These are phyloP conservation scores for Andrena trimmerana DNA, from an alignment of 2,888 invertebrate genomes.

Conservation along the genomic window DNA sequence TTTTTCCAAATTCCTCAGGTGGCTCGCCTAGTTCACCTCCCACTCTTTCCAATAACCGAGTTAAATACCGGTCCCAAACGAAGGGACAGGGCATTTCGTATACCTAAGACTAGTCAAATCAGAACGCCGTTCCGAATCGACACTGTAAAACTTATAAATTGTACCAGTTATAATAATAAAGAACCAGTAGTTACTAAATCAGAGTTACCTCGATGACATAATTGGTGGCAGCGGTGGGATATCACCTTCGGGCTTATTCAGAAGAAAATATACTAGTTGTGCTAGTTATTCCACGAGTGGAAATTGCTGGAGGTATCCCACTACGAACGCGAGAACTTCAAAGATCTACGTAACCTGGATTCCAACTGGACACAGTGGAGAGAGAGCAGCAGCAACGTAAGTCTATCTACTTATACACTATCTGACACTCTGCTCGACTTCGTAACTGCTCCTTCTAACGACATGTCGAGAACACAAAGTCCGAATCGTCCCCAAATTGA, in stretches of 20 bases:
- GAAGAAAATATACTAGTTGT: slow-evolving; percentile 27
- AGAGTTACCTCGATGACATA: slow-evolving; percentile 29
- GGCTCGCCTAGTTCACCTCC: too few relatives aligned
- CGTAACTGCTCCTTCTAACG: slow-evolving; percentile 22
- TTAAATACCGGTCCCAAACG: too few relatives aligned
- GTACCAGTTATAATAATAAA: too few relatives aligned
- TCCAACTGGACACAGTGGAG: slow-evolving; percentile 23
- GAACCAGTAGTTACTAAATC: too few relatives aligned
- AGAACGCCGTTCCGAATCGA: too few relatives aligned
- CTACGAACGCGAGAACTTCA: slow-evolving; percentile 17
- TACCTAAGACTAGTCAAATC: too few relatives aligned
- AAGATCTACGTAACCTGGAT: slow-evolving; percentile 12
- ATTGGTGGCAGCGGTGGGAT: slow-evolving; percentile 42
- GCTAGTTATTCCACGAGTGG: slow-evolving; percentile 29
- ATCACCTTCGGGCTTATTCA: slow-evolving; percentile 19
- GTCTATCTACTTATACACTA: slow-evolving; percentile 10
- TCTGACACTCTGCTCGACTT: slow-evolving; percentile 6
- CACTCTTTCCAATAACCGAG: too few relatives aligned
- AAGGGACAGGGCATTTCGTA: too few relatives aligned
- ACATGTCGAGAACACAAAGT: slow-evolving; percentile 32
- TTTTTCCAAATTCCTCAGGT: too few relatives aligned
- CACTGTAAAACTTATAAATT: too few relatives aligned
- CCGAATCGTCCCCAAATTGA: slow-evolving; percentile 9
- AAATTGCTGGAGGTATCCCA: slow-evolving; percentile 27
- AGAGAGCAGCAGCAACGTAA: slow-evolving; percentile 22